Evolutionary conservation across 2,797 vertebrate genomes (phyloP), one percentile per base, ranked within the genome.

Genomic region (Sebastes dallii): DNA sequence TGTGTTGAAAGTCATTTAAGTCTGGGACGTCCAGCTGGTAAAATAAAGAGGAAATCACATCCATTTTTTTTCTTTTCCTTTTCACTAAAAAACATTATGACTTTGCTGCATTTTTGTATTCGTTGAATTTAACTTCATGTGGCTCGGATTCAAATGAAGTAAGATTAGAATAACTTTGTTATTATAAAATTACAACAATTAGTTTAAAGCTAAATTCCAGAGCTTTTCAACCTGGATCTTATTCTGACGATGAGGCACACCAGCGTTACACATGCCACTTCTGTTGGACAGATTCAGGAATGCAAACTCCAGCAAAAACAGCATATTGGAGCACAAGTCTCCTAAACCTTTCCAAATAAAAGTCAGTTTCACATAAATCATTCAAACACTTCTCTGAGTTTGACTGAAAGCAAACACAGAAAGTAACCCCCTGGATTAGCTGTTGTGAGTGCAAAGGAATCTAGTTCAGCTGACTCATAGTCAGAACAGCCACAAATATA

Each of bases 101-200:
- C 69, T 32, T 3, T 42, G 55, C 16, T 52, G 14, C 9, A 12
- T 52, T 56, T 29, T 68, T 29, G 18, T 50, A 20, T 50, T 50
- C 0, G 8, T 0, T 50, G 8, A 0, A 50, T 50, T 50, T 50
- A 50, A 50, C 46, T n/a, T 50, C 50, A 42, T 55, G 32, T 50
- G 29, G 55, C 24, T 2, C n/a, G 3, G 18, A 64, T 64, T 36
- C 30, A 34, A 56, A 18, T 24, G 1, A 66, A 32, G n/a, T 5
- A 5, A 50, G 46, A 50, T 50, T 50, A 1, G 46, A 50, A 50
- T 0, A 50, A 20, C 18, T 50, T 20, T 50, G 0, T 50, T n/a
- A 50, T 50, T 50, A 50, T 50, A 50, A 50, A 55, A 22, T 55
- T 0, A 12, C 50, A 54, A 22, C n/a, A 11, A n/a, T 22, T 22